A percentile compares a stretch with the other conserved stretches of the same genome.
Evolutionary conservation across 2,888 invertebrate species (phyloP).

Genomic region (Neoscelio sp.): DNA sequence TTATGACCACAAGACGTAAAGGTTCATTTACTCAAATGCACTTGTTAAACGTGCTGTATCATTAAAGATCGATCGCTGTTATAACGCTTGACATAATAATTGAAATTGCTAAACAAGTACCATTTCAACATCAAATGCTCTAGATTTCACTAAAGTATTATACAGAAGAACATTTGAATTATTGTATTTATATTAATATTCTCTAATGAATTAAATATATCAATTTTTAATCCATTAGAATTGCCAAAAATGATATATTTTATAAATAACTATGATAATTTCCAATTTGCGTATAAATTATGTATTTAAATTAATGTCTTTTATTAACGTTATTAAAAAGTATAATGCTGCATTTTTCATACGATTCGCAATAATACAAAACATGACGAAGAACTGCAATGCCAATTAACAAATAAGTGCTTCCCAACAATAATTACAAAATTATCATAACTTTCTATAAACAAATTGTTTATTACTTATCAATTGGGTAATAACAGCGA

Average conservation of each 20-base stretch:
- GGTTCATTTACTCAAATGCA: slow-evolving; percentile 49
- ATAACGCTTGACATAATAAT: slow-evolving; percentile 21
- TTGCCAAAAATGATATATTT: too few relatives aligned
- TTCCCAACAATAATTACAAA: background rate
- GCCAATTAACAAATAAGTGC: background rate
- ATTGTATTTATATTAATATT: too few relatives aligned
- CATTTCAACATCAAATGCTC: slow-evolving; percentile 17
- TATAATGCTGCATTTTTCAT: too few relatives aligned
- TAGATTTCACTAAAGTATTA: slow-evolving; percentile 6
- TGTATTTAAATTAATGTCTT: too few relatives aligned
- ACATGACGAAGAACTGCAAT: too few relatives aligned
- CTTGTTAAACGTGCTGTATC: slow-evolving; percentile 46
- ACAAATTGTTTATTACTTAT: slow-evolving; percentile 12
- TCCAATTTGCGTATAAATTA: too few relatives aligned
- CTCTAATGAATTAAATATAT: too few relatives aligned
- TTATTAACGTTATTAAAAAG: too few relatives aligned
- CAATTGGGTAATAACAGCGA: slow-evolving; percentile 19
- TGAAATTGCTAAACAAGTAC: slow-evolving; percentile 24
- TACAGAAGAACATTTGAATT: slow-evolving; percentile 8
- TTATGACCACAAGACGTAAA: slow-evolving; percentile 34
- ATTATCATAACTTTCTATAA: slow-evolving; percentile 18
- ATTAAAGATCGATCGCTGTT: slow-evolving; percentile 37
- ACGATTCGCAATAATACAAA: too few relatives aligned
- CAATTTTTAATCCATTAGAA: too few relatives aligned
- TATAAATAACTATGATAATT: too few relatives aligned